Base-by-base conservation (phyloP, 2,113 vertebrate genomes). In the Tichodroma muraria region DNA sequence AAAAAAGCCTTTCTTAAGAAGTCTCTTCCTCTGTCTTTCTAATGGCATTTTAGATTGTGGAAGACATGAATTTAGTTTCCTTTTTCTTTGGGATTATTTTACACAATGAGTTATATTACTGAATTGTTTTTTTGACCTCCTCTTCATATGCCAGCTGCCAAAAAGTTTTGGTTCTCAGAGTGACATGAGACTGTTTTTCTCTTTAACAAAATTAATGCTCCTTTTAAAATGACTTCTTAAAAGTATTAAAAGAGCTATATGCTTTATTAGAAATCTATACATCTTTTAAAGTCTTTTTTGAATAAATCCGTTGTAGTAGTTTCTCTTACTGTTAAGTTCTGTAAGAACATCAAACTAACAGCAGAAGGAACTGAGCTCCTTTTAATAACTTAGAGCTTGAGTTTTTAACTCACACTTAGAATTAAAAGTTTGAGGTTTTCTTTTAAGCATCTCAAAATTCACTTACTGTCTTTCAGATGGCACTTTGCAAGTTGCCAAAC, bases 1-100 rank as follows among this genome's bases (percentile, higher is more conserved):
- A 97, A 95, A 96, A 91, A 85, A 93, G 33, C 57, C 37, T 95
- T 18, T 91, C 49, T 92, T 86, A 75, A 93, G 72, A 94, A 95
- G 86, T 80, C 31, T 91, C 57, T 79, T 83, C 45, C 37, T 85
- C 84, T 95, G 80, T 96, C 77, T 93, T 94, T 95, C 64, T 92
- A 44, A 89, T 93, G 72, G 12, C 1, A 2, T 94, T 93, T 92
- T 70, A 79, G 57, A 31, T 88, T 75, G 31, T 57, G 82, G 66
- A 65, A 79, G 11, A 57, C 27, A 52, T 83, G 78, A 90, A n/a
- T 23, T 28, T 71, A 37, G 11, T 90, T 94, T 71, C 5, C 4
- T 82, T 85, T 84, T 84, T 65, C 10, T 72, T 68, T 71, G 40
- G 30, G 25, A 60, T 84, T 87, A n/a, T 38, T 90, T 90, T 54